A percentile compares a stretch with the other conserved stretches of the same genome.
Conservation (phyloP, 2,113 vertebrate genomes). For the Chlorodrepanis virens region DNA sequence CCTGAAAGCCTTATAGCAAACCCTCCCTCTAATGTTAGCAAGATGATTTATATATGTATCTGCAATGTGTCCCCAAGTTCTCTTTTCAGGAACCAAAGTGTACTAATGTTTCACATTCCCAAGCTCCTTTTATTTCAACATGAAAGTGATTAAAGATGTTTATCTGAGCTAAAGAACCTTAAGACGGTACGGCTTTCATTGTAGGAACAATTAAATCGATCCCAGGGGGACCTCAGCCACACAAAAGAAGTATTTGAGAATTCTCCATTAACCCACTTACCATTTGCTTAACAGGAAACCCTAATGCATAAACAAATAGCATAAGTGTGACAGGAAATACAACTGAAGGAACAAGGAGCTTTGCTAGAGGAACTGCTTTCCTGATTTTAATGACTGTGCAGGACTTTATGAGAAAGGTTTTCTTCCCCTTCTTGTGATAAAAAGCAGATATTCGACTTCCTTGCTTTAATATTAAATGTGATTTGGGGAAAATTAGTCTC, state of each 20-base stretch:
- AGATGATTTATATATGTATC: conserved; percentile 61
- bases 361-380: conserved; percentile 14
- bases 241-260: conserved; percentile 66
- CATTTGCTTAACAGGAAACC: conserved; percentile 55
- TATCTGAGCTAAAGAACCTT: conserved; percentile 69
- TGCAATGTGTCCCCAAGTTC: conserved; percentile 56
- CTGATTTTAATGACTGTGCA: conserved; percentile 5
- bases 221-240: conserved; percentile 32
- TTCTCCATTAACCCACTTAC: conserved; percentile 57
- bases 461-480: not conserved
- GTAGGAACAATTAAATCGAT: conserved; percentile 66
- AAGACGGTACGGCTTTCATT: conserved; percentile 57
- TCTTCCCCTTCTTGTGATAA: not conserved
- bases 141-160: conserved; percentile 78
- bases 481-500: conserved; percentile 14
- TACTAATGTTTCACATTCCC: conserved; percentile 68
- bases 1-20: conserved; percentile 47
- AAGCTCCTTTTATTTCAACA: conserved; percentile 72
- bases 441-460: conserved; percentile 29
- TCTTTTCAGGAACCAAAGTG: conserved; percentile 67
- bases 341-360: conserved; percentile 38
- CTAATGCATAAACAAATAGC: conserved; percentile 60
- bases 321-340: conserved; percentile 56
- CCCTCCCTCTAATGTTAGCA: conserved; percentile 52
- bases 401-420: not conserved